These are phyloP conservation scores for Limenitis camilla DNA, from an alignment of 2,888 invertebrate species.

Conservation along the genomic window DNA sequence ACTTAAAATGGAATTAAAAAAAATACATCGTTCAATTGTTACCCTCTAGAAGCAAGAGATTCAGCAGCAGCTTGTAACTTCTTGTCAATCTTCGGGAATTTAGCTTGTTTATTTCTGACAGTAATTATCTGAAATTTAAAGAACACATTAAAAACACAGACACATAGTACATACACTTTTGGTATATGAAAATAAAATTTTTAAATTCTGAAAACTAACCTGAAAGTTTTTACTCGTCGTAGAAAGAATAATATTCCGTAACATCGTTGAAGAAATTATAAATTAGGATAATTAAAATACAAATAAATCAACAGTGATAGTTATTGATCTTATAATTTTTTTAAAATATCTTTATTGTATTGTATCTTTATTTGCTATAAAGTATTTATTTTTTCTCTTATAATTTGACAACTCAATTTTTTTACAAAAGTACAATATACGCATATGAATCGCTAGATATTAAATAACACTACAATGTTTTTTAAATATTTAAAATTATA, in stretches of 20 bases:
- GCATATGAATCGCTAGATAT: neutral
- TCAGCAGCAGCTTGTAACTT: conserved; percentile 72
- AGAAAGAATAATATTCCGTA: conserved; percentile 38
- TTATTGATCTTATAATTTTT: no score
- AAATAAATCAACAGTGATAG: no score
- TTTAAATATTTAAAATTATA: neutral
- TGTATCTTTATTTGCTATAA: neutral
- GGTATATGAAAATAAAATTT: neutral
- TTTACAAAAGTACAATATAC: conserved; percentile 1
- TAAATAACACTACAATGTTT: neutral
- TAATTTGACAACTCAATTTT: conserved; percentile 2
- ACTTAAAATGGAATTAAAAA: neutral
- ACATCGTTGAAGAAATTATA: conserved; percentile 28
- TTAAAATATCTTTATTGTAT: no score
- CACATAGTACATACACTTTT: no score
- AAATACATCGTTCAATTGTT: conserved; percentile 20
- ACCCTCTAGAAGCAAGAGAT: conserved; percentile 82
- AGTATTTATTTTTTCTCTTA: neutral
- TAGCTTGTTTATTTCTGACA: conserved; percentile 48
- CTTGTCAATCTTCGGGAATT: conserved; percentile 58
- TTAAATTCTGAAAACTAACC: conserved; percentile 35
- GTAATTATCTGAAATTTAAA: conserved; percentile 37
- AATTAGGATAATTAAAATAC: no score
- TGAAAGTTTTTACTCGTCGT: conserved; percentile 44
- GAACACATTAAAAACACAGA: neutral